Evolutionary conservation across 2,888 invertebrate species (phyloP), one percentile per base, ranked within the genome.

Genomic region (Synanthedon myopaeformis): DNA sequence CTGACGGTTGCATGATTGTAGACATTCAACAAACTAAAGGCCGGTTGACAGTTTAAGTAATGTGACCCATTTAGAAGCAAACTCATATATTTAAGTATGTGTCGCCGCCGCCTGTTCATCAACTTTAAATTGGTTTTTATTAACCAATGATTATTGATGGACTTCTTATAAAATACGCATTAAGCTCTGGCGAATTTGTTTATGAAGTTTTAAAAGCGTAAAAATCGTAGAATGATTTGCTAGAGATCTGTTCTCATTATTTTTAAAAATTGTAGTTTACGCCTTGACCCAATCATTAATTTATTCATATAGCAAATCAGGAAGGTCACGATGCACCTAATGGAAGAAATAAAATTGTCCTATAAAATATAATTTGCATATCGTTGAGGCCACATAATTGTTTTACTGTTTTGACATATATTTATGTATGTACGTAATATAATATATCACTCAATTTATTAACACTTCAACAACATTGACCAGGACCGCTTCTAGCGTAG

Each of bases 71-170:
- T 49, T 49, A 55, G 54, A 42, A 54, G 51, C 49, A 51, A 52
- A 52, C 54, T 56, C 54, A 54, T 45, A 45, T 14, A 35, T 52
- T 52, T 41, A 52, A 42, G 14, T 53, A 49, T 35, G 41, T 28
- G 41, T 13, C 41, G 42, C 19, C 49, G 53, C 45, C 48, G 42
- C 14, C 51, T 35, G 35, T 35, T 51, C 42, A 42, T 54, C 45
- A 51, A 52, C 53, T 53, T 53, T 50, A 53, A 72, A 74, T 73
- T 72, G 67, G 67, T 71, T 70, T 74, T 72, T 68, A 75, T 74
- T 73, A 71, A 66, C 12, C 23, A 64, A 35, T 69, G 67, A 72
- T 70, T 66, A 68, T 70, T 71, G 59, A 53, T 55, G 35, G 35
- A 10, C 35, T 10, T 35, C 35, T 35, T 35, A 8, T 35, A 35